Evolutionary conservation across 2,888 invertebrate genomes (phyloP).

Genomic region (Nasonovia ribisnigri): DNA sequence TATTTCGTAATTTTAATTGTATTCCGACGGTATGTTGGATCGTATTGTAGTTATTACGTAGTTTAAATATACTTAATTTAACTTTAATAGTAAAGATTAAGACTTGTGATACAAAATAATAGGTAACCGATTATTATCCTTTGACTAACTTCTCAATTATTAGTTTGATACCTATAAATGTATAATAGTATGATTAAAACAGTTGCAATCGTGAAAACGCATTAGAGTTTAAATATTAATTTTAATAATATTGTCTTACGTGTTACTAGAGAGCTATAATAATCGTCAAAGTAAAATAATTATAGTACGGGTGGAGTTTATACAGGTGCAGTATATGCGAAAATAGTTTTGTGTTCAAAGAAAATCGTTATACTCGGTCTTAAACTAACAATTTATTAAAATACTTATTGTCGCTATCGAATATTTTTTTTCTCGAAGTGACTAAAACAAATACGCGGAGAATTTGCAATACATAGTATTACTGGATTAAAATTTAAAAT

Average conservation of each 20-base stretch:
- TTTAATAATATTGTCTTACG: not conserved
- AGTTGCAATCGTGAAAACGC: not conserved
- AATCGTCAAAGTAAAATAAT: not conserved
- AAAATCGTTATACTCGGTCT: not conserved
- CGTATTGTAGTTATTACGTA: not conserved
- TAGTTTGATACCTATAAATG: not conserved
- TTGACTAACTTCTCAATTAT: not conserved
- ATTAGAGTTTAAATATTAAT: not conserved
- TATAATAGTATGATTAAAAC: not conserved
- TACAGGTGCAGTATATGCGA: not conserved
- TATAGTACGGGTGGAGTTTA: not conserved
- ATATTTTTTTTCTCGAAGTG: not conserved
- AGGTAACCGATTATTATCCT: not conserved
- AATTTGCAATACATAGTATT: not conserved
- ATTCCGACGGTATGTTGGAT: not conserved
- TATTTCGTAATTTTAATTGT: not conserved
- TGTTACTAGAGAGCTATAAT: not conserved
- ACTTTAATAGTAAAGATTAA: not conserved
- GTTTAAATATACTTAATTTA: not conserved
- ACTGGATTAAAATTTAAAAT: not conserved
- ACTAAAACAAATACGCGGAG: not conserved
- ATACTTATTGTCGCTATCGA: not conserved
- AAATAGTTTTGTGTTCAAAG: not conserved
- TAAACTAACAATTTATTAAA: not conserved
- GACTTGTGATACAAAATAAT: not conserved